These are phyloP conservation scores for Nomada flava DNA, from an alignment of 2,888 invertebrate species.

Conservation along the genomic window DNA sequence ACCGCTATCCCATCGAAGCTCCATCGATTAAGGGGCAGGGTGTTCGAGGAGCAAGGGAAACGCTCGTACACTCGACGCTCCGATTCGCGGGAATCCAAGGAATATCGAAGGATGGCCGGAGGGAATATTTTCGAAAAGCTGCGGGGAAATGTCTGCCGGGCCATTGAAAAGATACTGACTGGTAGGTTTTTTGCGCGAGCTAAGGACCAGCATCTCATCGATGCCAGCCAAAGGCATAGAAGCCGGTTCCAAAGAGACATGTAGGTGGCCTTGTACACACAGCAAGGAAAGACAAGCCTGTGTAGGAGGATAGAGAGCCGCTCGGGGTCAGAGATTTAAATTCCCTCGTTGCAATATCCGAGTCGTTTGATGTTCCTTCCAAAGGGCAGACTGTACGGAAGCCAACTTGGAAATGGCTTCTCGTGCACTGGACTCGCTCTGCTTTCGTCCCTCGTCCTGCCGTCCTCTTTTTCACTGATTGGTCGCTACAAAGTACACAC, in stretches of 20 bases:
- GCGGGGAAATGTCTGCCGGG: background rate
- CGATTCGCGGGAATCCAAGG: constrained; percentile 12
- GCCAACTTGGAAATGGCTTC: constrained; percentile 73
- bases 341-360: constrained; percentile 74
- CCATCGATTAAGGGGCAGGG: background rate
- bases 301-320: constrained; percentile 42
- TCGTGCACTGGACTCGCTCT: constrained; percentile 55
- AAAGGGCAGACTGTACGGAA: constrained; percentile 69
- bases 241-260: background rate
- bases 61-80: background rate
- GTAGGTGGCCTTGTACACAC: constrained; percentile 1
- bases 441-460: constrained; percentile 40
- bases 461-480: constrained; percentile 31
- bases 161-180: constrained; percentile 6
- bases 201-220: constrained; percentile 27
- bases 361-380: constrained; percentile 73
- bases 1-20: background rate
- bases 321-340: constrained; percentile 73
- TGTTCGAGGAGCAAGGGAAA: background rate
- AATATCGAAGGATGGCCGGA: constrained; percentile 24
- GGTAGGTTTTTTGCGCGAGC: constrained; percentile 2
- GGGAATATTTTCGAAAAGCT: constrained; percentile 26
- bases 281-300: background rate
- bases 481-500: constrained; percentile 37
- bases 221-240: constrained; percentile 4